Evolutionary conservation across 2,888 invertebrate genomes (phyloP), one percentile per base, ranked within the genome.

Genomic region (Hedya salicella): DNA sequence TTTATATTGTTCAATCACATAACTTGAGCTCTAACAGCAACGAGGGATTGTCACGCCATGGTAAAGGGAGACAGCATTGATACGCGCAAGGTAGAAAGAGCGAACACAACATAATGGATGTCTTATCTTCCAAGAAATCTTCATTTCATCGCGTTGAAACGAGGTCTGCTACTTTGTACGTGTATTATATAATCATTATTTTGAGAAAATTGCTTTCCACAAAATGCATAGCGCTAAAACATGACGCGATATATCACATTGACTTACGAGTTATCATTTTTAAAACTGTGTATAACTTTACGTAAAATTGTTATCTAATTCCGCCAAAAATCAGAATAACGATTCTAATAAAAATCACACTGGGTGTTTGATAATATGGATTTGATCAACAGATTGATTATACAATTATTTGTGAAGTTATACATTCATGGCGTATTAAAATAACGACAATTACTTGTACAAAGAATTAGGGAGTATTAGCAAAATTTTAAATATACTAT

Each of bases 1-100:
- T 40, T 40, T 50, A 49, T 40, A 21, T 80, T 78, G 80, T 85
- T 78, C 78, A 82, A 85, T 85, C 80, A 76, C 78, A 70, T 57
- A 50, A 74, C 73, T 72, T 64, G 68, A 68, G 69, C 64, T 71
- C 73, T 67, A 69, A 70, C 76, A 73, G 71, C 74, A 77, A 86
- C 77, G 79, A 72, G 68, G 69, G 71, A 78, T 81, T 80, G 81
- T 82, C 86, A 87, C 83, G 85, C 77, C 64, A 85, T 75, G 74
- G 56, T 44, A 68, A 75, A 83, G 32, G 52, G 72, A 72, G 78
- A 76, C 3, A 57, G 70, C 50, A 17, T 16, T 30, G 62, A 40
- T 67, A 60, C 44, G 11, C 5, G 17, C 21, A 32, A 6, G 74
- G 40, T 17, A 68, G 77, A 81, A 67, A 69, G 72, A 73, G 82